Conservation (phyloP, 2,888 invertebrate species). For the Spodoptera exigua region DNA sequence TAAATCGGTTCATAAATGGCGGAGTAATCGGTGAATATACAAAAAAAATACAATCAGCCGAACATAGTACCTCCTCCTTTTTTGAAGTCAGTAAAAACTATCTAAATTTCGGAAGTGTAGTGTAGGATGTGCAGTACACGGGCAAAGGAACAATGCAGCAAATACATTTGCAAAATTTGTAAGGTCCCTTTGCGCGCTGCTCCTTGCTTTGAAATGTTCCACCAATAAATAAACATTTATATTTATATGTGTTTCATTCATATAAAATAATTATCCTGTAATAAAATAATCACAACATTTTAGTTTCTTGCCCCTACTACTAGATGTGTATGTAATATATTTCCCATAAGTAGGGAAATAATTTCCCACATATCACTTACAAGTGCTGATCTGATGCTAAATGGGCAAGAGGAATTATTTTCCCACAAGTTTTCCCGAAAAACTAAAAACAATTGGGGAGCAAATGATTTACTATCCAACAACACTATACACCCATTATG, state of each 20-base stretch:
- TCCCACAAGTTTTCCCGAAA: slow-evolving; percentile 4
- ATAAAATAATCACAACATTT: slow-evolving; percentile 3
- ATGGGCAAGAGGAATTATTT: slow-evolving; percentile 17
- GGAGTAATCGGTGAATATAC: too few relatives aligned
- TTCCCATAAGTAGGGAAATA: slow-evolving; percentile 12
- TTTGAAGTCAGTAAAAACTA: too few relatives aligned
- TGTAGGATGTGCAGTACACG: too few relatives aligned
- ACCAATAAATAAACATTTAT: slow-evolving; percentile 2
- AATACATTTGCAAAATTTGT: too few relatives aligned
- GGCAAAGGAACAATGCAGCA: too few relatives aligned
- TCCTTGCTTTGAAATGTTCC: too few relatives aligned
- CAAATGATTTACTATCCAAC: slow-evolving; percentile 11
- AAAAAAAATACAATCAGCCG: too few relatives aligned
- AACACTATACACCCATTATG: slow-evolving; percentile 8
- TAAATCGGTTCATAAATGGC: too few relatives aligned
- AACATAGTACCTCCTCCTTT: too few relatives aligned
- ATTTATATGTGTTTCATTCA: slow-evolving; percentile 11
- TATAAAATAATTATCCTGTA: slow-evolving; percentile 11
- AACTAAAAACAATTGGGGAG: slow-evolving; percentile 4
- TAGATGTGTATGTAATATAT: slow-evolving; percentile 19
- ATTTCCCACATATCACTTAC: slow-evolving; percentile 10
- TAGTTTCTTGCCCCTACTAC: slow-evolving; percentile 17
- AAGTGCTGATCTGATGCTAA: slow-evolving; percentile 13
- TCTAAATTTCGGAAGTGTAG: too few relatives aligned
- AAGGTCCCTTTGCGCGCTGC: too few relatives aligned